phyloP scores from a whole-genome alignment of 2,888 invertebrate genomes.

The Dryococelus australis region DNA sequence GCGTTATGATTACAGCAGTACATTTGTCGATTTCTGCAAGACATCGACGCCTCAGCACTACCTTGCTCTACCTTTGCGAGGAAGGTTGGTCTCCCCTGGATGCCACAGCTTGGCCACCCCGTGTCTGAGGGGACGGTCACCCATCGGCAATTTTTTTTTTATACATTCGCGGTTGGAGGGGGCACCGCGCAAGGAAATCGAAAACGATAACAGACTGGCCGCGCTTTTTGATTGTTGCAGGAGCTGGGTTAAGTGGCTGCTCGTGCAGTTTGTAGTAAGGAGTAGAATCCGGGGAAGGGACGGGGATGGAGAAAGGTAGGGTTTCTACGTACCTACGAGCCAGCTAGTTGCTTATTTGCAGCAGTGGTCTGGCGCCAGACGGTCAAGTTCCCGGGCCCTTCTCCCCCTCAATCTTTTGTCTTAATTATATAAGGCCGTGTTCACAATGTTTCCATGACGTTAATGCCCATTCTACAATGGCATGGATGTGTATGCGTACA shows the following conservation, averaged over 20 bases:
- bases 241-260: neutral
- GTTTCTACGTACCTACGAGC: neutral
- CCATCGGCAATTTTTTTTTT: neutral
- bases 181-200: constrained; percentile 20
- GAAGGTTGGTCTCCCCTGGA: neutral
- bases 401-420: neutral
- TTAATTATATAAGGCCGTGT: neutral
- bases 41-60: too few species aligned
- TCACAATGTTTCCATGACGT: neutral
- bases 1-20: too few species aligned
- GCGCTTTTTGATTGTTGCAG: neutral
- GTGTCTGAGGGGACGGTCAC: neutral
- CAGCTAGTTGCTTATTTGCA: neutral
- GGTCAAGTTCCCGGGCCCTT: neutral
- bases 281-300: neutral
- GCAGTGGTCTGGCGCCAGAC: neutral
- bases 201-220: constrained; percentile 23
- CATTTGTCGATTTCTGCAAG: too few species aligned
- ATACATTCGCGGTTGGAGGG: neutral
- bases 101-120: neutral
- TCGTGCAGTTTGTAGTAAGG: neutral
- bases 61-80: neutral
- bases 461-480: too few species aligned
- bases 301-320: neutral
- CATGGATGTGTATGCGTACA: too few species aligned